Base-by-base conservation (phyloP, 2,113 vertebrate species). In the Uria lomvia region DNA sequence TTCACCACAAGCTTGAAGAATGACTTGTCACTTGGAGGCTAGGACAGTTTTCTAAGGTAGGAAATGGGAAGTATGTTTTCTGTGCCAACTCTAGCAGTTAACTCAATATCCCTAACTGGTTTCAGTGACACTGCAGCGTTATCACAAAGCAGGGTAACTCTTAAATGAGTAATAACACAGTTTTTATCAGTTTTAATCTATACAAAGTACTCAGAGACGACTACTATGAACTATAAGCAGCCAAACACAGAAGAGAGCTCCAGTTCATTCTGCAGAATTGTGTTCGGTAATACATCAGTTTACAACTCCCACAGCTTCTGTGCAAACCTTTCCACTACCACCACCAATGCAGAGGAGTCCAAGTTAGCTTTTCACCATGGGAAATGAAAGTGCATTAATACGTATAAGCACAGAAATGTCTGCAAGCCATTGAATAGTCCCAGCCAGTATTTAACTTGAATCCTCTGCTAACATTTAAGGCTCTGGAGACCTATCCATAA, bases 401-500 rank as follows among this genome's bases (percentile, higher is more conserved):
- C 17, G 5, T 82, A 9, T 53, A 76, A 79, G n/a, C 47, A 76
- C 53, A 65, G 42, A 60, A 85, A 32, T 45, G 77, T 82, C 71
- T 90, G n/a, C 38, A 79, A 88, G 73, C 60, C 53, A 56, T 24
- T 40, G 40, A 94, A 56, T 22, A 92, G 34, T 82, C 52, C 42
- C 66, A 94, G 84, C 27, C 77, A 85, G 60, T 49, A 73, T 68
- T 91, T 94, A 91, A 78, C 56, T 62, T 85, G 52, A 92, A 89
- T 92, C 66, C 36, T 87, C 58, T 76, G 86, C 49, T 87, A 92
- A 81, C 32, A 8, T 87, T 96, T 66, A 90, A 90, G 53, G 43
- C 89, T 93, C 94, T 92, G 70, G 94, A 97, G 88, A 90, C 71
- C 49, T 66, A 66, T 84, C 84, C n/a, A 10, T 95, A 95, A 94